These are phyloP conservation scores for Spisula solida DNA, from an alignment of 2,888 invertebrate genomes.

Conservation along the genomic window DNA sequence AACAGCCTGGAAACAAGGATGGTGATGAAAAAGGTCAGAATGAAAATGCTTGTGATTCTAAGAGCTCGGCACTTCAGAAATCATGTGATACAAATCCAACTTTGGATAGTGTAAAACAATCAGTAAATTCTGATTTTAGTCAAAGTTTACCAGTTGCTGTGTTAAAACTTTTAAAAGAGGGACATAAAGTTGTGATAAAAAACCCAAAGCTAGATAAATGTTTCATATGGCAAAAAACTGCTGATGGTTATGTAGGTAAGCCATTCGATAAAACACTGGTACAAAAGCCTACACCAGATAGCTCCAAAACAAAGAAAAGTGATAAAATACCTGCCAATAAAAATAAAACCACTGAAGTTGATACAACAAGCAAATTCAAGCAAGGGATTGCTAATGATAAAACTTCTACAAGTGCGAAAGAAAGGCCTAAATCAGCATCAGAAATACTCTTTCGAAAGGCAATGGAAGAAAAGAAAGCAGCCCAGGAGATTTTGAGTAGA, in stretches of 20 bases:
- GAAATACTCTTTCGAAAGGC: background rate
- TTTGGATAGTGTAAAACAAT: background rate
- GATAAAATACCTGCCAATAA: background rate
- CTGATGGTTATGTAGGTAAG: slow-evolving; percentile 68
- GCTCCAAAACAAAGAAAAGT: background rate
- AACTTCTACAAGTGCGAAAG: background rate
- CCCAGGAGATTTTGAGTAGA: background rate
- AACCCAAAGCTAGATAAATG: slow-evolving; percentile 64
- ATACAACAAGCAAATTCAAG: background rate
- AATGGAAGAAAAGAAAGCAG: background rate
- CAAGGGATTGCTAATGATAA: background rate
- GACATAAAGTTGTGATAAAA: slow-evolving; percentile 69
- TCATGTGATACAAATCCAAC: background rate
- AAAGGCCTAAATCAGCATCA: background rate
- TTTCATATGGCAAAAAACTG: slow-evolving; percentile 71
- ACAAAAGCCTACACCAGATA: background rate
- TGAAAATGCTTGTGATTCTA: background rate
- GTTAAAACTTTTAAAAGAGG: slow-evolving; percentile 62
- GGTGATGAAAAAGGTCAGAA: background rate
- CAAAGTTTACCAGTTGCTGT: slow-evolving; percentile 60
- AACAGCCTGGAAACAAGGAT: background rate
- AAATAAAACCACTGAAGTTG: background rate
- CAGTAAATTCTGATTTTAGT: background rate
- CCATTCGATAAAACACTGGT: slow-evolving; percentile 57
- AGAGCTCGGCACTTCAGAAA: background rate